phyloP scores from a whole-genome alignment of 2,888 invertebrate genomes.

The Drosophila mercatorum region DNA sequence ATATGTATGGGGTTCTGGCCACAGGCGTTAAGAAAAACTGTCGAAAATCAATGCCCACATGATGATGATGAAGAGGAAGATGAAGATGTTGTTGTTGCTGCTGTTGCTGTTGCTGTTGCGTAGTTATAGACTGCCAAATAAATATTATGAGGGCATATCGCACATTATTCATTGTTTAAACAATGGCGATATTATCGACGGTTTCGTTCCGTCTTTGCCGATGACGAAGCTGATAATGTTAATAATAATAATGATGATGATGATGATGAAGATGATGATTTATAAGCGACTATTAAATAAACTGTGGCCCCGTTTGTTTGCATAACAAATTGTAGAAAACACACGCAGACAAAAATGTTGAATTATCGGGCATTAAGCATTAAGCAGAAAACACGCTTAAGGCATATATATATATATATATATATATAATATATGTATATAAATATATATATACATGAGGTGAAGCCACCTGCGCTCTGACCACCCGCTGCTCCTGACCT shows the following conservation, averaged over 20 bases:
- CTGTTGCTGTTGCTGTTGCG: constrained; percentile 32
- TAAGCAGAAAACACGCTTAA: constrained; percentile 66
- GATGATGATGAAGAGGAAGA: constrained; percentile 35
- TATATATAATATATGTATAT: not conserved
- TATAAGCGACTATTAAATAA: constrained; percentile 69
- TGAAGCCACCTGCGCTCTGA: constrained; percentile 70
- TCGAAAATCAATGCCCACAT: constrained; percentile 58
- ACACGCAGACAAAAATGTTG: constrained; percentile 40
- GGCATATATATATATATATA: constrained; percentile 16
- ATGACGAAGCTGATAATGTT: constrained; percentile 34
- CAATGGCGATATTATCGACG: constrained; percentile 62
- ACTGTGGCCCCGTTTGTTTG: constrained; percentile 75
- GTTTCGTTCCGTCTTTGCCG: not conserved
- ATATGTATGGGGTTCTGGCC: constrained; percentile 22
- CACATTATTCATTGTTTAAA: constrained; percentile 68
- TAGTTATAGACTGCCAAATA: constrained; percentile 67
- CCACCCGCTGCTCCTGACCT: constrained; percentile 64
- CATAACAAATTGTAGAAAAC: constrained; percentile 69
- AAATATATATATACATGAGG: not conserved
- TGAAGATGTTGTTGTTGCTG: constrained; percentile 8
- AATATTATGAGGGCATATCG: constrained; percentile 74
- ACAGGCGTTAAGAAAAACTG: constrained; percentile 32
- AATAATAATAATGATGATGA: constrained; percentile 43
- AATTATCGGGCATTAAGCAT: constrained; percentile 75
- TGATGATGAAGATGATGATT: constrained; percentile 67